A percentile compares a stretch with the other conserved stretches of the same genome.
These are phyloP conservation scores for Cataglyphis cursor DNA, from an alignment of 2,888 invertebrate species.

Conservation along the genomic window DNA sequence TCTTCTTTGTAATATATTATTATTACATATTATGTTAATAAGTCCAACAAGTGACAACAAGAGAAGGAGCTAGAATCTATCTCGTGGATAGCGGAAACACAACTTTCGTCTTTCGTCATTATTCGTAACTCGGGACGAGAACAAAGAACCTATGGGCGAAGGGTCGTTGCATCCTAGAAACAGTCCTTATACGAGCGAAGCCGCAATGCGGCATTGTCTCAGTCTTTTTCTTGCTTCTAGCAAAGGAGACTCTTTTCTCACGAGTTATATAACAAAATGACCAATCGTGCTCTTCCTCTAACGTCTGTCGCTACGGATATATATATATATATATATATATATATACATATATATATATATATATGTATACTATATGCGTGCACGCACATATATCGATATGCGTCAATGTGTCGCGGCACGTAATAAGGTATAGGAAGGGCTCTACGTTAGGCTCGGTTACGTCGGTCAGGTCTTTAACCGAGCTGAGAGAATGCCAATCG, in stretches of 20 bases:
- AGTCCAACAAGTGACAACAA: neutral
- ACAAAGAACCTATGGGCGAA: slow-evolving; percentile 58
- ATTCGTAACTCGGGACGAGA: slow-evolving; percentile 51
- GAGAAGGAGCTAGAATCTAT: neutral
- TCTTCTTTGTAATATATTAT: neutral
- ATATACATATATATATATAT: neutral
- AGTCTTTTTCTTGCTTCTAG: slow-evolving; percentile 70
- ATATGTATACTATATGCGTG: neutral
- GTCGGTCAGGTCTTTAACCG: slow-evolving; percentile 77
- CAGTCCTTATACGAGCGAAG: slow-evolving; percentile 78
- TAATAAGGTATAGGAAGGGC: slow-evolving; percentile 70
- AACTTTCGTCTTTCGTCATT: slow-evolving; percentile 61
- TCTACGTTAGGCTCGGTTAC: slow-evolving; percentile 79
- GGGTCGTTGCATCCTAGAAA: slow-evolving; percentile 76
- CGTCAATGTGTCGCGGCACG: slow-evolving; percentile 48
- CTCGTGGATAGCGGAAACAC: neutral
- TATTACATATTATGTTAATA: neutral
- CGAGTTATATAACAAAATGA: slow-evolving; percentile 81
- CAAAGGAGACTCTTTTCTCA: slow-evolving; percentile 68
- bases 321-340: neutral
- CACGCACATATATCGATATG: slow-evolving; percentile 14
- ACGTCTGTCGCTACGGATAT: slow-evolving; percentile 17
- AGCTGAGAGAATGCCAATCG: slow-evolving; percentile 73
- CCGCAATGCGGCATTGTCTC: slow-evolving; percentile 77
- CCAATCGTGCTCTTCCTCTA: slow-evolving; percentile 54